phyloP scores from a whole-genome alignment of 2,888 invertebrate genomes.

The Elysia crispata region DNA sequence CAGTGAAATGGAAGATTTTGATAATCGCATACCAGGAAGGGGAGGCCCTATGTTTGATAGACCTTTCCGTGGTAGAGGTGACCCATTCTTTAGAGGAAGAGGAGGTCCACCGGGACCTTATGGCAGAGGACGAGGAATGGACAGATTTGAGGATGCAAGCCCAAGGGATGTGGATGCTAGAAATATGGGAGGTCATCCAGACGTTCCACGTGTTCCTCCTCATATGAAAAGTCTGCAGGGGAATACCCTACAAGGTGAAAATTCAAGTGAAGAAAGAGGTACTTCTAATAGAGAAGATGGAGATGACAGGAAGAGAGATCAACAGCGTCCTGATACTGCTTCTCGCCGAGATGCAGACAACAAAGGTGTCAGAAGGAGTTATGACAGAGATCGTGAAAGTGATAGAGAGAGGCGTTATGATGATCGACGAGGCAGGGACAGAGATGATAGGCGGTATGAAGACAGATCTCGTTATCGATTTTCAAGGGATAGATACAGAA shows the following conservation, averaged over 20 bases:
- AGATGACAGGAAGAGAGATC: slow-evolving; percentile 28
- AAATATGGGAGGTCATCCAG: slow-evolving; percentile 31
- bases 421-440: slow-evolving; percentile 49
- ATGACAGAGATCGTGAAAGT: slow-evolving; percentile 48
- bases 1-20: slow-evolving; percentile 39
- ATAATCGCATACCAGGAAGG: slow-evolving; percentile 42
- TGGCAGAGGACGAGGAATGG: slow-evolving; percentile 44
- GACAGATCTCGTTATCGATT: slow-evolving; percentile 31
- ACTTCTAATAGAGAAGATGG: background rate
- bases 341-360: slow-evolving; percentile 32
- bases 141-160: slow-evolving; percentile 41
- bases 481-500: slow-evolving; percentile 50
- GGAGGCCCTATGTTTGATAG: slow-evolving; percentile 32
- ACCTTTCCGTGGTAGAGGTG: slow-evolving; percentile 24
- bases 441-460: slow-evolving; percentile 36
- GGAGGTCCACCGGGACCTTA: slow-evolving; percentile 23
- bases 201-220: slow-evolving; percentile 26
- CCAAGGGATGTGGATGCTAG: slow-evolving; percentile 27
- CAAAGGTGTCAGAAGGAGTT: slow-evolving; percentile 14
- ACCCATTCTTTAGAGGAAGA: slow-evolving; percentile 23
- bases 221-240: background rate
- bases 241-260: background rate
- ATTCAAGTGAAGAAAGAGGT: background rate
- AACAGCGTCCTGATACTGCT: background rate
- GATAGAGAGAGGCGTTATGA: slow-evolving; percentile 48